Evolutionary conservation across 2,888 invertebrate species (phyloP), one percentile per base, ranked within the genome.

Genomic region (Steromphala cineraria): DNA sequence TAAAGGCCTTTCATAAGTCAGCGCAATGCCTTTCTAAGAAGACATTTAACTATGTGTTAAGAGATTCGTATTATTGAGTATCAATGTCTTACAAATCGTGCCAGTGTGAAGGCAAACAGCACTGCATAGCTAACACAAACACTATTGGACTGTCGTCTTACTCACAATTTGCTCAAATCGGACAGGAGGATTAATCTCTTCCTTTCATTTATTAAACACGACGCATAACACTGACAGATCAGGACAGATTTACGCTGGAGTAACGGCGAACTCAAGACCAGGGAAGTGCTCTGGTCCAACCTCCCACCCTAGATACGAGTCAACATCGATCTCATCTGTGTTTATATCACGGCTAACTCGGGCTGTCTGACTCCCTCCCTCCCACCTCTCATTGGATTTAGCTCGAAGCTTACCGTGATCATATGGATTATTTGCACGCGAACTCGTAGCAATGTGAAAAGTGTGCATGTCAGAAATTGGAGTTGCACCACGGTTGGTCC

Each of bases 291-390:
- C 10, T 10, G 24, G 28, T 62, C 62, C 21, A 17, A 17, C 24
- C 24, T 28, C 62, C 24, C 62, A 24, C 62, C 62, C 28, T 62
- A 62, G 62, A 62, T 24, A 62, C 62, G 62, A 62, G 15, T 62
- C 62, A 62, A 62, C 62, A 62, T 62, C 62, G 62, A 62, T 62
- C 62, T 62, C 62, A 62, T 62, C 62, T 62, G 28, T 62, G 62
- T 62, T 62, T 62, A 31, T 62, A 31, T 62, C 62, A 28, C 24
- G 62, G 15, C 62, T 13, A 8, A 31, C 62, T 28, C 28, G 62
- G 62, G 28, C 62, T 24, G 13, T 2, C 62, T 28, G 62, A 62
- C 62, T 24, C 62, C 15, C 62, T 28, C 62, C 62, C 62, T 36
- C 36, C 36, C 36, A 62, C 62, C 62, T 36, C 36, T 7, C 36